These are phyloP conservation scores for Cladorhizidae sp. DNA, from an alignment of 37 sponge, comb jelly and placozoan species.

Conservation along the genomic window DNA sequence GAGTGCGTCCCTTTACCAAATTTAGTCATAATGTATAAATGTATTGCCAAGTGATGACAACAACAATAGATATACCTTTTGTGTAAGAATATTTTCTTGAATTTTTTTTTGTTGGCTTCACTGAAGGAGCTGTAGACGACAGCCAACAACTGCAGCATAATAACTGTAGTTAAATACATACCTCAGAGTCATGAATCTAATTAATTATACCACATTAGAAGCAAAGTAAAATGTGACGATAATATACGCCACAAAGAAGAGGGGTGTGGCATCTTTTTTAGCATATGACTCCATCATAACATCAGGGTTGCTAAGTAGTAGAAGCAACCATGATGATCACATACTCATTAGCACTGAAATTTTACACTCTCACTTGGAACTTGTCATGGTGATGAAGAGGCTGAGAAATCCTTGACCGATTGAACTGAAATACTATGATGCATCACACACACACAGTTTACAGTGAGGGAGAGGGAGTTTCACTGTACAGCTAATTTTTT, in stretches of 20 bases:
- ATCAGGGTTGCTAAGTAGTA: constrained; percentile 66
- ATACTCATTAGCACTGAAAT: neutral
- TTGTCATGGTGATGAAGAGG: constrained; percentile 77
- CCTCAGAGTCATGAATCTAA: neutral
- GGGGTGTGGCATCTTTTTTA: constrained; percentile 19
- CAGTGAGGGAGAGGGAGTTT: constrained; percentile 9
- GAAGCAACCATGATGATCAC: too few relatives aligned
- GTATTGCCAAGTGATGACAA: too few relatives aligned
- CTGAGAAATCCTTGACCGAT: constrained; percentile 66
- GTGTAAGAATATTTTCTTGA: constrained; percentile 63
- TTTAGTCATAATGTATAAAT: too few relatives aligned
- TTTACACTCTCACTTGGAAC: constrained; percentile 75
- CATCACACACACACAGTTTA: neutral
- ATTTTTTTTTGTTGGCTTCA: constrained; percentile 64
- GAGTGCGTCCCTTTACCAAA: constrained; percentile 64
- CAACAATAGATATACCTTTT: constrained; percentile 36
- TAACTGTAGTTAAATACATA: neutral
- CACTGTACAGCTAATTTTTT: too few relatives aligned
- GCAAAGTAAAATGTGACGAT: constrained; percentile 69
- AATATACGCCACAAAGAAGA: constrained; percentile 81
- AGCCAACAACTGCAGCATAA: constrained; percentile 55
- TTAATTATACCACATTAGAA: constrained; percentile 67
- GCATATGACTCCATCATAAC: constrained; percentile 86
- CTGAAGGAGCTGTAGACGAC: constrained; percentile 78
- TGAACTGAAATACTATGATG: constrained; percentile 53